Evolutionary conservation across 30 jellyfish, hydroid and myxozoan genomes (phyloP), one percentile per base, ranked within the genome.

Genomic region (Clytia hemisphaerica): DNA sequence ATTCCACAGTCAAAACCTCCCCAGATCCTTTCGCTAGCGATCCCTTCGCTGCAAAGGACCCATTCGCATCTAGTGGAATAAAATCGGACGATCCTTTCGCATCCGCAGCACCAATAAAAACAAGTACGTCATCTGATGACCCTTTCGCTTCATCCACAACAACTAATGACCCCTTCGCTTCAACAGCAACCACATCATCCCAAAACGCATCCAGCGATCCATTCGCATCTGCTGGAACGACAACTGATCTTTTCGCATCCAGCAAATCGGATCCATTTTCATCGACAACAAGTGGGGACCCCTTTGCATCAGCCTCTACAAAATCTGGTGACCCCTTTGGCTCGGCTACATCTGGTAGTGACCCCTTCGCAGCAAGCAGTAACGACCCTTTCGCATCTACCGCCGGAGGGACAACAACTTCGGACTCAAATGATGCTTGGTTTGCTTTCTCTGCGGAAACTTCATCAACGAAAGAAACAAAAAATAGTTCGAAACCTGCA

Each of bases 391-490:
- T 65, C 30, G 54, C 54, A 27, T 22, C 67, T 4, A 22, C 70
- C 7, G 44, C 70, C 4, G 15, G 45, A 22, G 25, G 37, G 12
- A 21, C 34, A 19, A 37, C 78, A 37, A 16, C 50, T 0, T 28
- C 81, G 7, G 97, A 80, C 37, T 93, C 92, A 9, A 75, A 80
- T 18, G 92, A 72, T 36, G 84, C 94, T 4, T 88, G 97, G 97
- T 67, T 92, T 7, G 97, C 97, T 9, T 79, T 80, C 62, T 59
- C 67, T 2, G 87, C 62, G 19, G 71, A 77, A 3, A 49, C 84
- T 6, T 29, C 78, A 0, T 19, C 25, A 19, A 14, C 60, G 19
- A 24, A 33, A 10, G 77, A 30, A 5, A 24, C 34, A 37, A 72
- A 18, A 18, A 32, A 37, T 4, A 37, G 18, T 16, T n/a, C 14